These are phyloP conservation scores for Polyommatus icarus DNA, from an alignment of 2,888 invertebrate genomes.

Conservation along the genomic window DNA sequence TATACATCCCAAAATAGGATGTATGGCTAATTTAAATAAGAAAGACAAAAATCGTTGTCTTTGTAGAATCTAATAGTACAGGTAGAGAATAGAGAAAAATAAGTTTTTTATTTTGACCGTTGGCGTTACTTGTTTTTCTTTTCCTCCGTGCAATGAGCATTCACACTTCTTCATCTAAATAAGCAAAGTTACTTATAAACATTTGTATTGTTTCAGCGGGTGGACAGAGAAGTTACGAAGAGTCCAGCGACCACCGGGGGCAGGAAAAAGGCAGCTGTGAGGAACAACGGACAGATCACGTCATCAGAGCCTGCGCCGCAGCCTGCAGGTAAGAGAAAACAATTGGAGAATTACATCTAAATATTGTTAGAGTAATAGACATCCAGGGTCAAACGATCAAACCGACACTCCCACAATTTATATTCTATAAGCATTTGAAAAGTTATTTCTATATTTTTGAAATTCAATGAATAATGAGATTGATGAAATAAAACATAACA, in stretches of 20 bases:
- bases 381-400: too few relatives aligned
- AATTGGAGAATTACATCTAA: not conserved
- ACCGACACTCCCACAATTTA: not conserved
- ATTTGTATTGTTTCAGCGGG: constrained; percentile 59
- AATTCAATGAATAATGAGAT: not conserved
- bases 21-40: not conserved
- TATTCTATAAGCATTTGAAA: not conserved
- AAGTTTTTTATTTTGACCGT: not conserved
- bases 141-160: not conserved
- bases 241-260: constrained; percentile 71
- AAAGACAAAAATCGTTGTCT: not conserved
- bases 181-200: not conserved
- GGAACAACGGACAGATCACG: constrained; percentile 70
- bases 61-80: not conserved
- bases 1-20: not conserved
- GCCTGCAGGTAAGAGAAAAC: constrained; percentile 43
- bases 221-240: constrained; percentile 70
- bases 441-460: not conserved
- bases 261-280: constrained; percentile 67
- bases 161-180: not conserved
- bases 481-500: not conserved
- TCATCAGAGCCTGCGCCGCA: constrained; percentile 60
- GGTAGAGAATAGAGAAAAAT: not conserved
- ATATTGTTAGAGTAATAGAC: too few relatives aligned
- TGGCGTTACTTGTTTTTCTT: not conserved